A percentile compares a stretch with the other conserved stretches of the same genome.
These are phyloP conservation scores for Archilochus colubris DNA, from an alignment of 2,113 vertebrate genomes.

Conservation along the genomic window DNA sequence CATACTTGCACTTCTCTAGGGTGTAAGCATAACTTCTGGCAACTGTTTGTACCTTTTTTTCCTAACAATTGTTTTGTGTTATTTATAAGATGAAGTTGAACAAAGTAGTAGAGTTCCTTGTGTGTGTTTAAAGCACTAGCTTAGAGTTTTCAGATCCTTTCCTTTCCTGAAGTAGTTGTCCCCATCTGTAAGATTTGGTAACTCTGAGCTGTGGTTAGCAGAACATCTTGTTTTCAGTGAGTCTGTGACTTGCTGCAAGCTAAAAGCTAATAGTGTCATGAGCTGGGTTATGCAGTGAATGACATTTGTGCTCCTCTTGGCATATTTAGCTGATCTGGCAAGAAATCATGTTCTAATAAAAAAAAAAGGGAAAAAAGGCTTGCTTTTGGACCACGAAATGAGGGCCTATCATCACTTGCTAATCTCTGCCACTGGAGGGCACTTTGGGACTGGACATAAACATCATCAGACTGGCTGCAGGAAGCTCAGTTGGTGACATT, in stretches of 20 bases:
- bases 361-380: not conserved
- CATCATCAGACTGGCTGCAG: not conserved
- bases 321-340: not conserved
- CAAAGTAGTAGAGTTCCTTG: not conserved
- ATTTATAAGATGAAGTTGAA: not conserved
- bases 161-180: not conserved
- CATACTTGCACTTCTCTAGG: fast-evolving
- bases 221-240: fast-evolving
- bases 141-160: not conserved
- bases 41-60: not conserved
- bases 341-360: not conserved
- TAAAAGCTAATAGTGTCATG: not conserved
- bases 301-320: not conserved
- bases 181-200: not conserved
- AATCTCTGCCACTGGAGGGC: not conserved
- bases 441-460: not conserved
- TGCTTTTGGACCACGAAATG: not conserved
- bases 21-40: not conserved
- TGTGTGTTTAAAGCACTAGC: not conserved
- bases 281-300: not conserved
- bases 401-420: not conserved
- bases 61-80: not conserved
- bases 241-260: not conserved
- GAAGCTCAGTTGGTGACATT: not conserved
- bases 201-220: not conserved